phyloP scores from a whole-genome alignment of 2,113 vertebrate species.

The Grammomys surdaster region DNA sequence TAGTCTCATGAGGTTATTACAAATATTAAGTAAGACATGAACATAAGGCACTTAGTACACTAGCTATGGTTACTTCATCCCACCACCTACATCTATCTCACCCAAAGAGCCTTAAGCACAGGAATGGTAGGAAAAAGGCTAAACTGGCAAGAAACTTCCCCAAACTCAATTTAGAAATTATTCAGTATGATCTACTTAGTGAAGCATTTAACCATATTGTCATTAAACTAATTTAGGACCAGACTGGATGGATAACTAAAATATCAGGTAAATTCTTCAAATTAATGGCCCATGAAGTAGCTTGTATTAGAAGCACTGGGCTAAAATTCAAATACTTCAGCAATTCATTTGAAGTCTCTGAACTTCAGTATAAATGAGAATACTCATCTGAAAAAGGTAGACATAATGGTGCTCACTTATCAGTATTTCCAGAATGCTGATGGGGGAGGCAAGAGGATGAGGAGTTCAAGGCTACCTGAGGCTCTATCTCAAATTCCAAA shows the following conservation, averaged over 20 bases:
- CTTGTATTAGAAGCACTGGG: neutral
- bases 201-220: neutral
- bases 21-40: constrained; percentile 63
- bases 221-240: constrained; percentile 19
- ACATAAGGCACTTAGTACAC: neutral
- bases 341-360: constrained; percentile 37
- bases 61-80: neutral
- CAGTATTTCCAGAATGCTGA: neutral
- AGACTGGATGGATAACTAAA: constrained; percentile 33
- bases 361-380: constrained; percentile 45
- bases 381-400: neutral
- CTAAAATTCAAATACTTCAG: constrained; percentile 32
- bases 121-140: neutral
- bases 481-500: neutral
- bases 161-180: constrained; percentile 24
- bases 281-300: constrained; percentile 43
- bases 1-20: neutral
- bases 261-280: constrained; percentile 41
- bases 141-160: neutral
- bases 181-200: neutral
- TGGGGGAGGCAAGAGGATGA: neutral
- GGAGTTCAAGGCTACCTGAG: neutral
- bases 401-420: neutral
- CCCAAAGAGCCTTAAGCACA: neutral
- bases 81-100: neutral